Percentiles rank a stretch among this genome's conserved stretches.
phyloP scores from a whole-genome alignment of 2,888 invertebrate genomes.

The Drepana falcataria region DNA sequence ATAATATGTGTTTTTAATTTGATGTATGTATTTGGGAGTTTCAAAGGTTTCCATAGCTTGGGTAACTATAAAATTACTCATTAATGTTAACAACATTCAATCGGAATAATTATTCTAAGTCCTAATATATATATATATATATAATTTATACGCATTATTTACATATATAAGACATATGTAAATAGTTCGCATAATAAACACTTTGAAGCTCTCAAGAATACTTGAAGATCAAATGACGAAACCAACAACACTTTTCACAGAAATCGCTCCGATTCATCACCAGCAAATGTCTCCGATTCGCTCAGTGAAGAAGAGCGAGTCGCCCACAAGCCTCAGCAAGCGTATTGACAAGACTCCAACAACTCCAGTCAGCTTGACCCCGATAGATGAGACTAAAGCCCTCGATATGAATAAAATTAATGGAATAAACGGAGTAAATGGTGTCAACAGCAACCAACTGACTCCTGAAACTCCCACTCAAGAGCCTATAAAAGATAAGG shows the following conservation, averaged over 20 bases:
- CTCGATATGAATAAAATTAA: constrained; percentile 68
- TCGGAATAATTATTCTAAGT: no score
- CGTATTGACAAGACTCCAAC: constrained; percentile 74
- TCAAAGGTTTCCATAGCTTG: constrained; percentile 24
- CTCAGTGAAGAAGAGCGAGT: constrained; percentile 71
- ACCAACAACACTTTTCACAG: constrained; percentile 43
- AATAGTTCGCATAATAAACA: no score
- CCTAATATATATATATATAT: no score
- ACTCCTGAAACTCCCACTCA: constrained; percentile 65
- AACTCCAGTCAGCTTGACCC: constrained; percentile 69
- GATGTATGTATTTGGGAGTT: constrained; percentile 30
- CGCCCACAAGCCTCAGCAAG: constrained; percentile 70
- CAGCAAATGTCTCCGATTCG: constrained; percentile 77
- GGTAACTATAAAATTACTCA: no score
- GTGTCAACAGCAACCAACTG: constrained; percentile 55
- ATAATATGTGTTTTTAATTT: constrained; percentile 34
- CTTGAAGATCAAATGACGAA: not conserved
- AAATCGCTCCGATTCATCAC: constrained; percentile 73
- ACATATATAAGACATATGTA: no score
- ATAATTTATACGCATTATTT: no score
- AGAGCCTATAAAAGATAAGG: constrained; percentile 51
- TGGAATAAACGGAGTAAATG: constrained; percentile 43
- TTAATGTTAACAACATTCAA: no score
- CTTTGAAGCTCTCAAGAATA: constrained; percentile 23
- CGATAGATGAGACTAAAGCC: constrained; percentile 72